phyloP scores from a whole-genome alignment of 1,140 invertebrate species.

The Bombus haemorrhoidalis region DNA sequence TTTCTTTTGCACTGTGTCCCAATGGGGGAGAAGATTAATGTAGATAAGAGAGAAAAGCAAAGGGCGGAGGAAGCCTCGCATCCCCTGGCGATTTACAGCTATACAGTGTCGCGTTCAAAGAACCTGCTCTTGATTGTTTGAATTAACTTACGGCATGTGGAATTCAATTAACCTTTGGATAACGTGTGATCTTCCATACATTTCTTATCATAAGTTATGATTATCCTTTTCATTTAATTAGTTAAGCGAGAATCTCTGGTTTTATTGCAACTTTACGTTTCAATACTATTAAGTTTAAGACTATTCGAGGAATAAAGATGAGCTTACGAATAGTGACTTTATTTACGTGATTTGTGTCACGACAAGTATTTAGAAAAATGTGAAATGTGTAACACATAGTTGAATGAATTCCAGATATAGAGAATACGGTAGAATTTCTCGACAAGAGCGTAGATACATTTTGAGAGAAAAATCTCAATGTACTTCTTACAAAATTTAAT shows the following conservation, averaged over 20 bases:
- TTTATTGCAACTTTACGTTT: neutral
- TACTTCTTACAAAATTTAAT: neutral
- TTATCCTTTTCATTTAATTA: neutral
- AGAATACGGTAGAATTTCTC: neutral
- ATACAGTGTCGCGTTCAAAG: slow-evolving; percentile 16
- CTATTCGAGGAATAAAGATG: too few relatives aligned
- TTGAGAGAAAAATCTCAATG: neutral
- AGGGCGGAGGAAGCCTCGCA: slow-evolving; percentile 30
- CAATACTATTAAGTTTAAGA: too few relatives aligned
- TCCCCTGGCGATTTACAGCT: slow-evolving; percentile 57
- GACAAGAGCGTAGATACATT: neutral
- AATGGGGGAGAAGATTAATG: slow-evolving; percentile 74
- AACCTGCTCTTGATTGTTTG: neutral
- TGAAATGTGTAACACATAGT: neutral
- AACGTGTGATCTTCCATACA: neutral
- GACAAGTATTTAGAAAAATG: too few relatives aligned
- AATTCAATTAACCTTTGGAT: neutral
- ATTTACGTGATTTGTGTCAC: too few relatives aligned
- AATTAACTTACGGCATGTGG: neutral
- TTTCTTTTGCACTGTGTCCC: slow-evolving; percentile 70
- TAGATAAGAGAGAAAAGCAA: slow-evolving; percentile 60
- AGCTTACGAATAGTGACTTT: too few relatives aligned
- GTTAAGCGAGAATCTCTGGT: neutral
- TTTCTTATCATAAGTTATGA: too few relatives aligned
- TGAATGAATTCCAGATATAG: neutral